Evolutionary conservation across 2,113 vertebrate species (phyloP).

Genomic region (Dolichotis patagonum): DNA sequence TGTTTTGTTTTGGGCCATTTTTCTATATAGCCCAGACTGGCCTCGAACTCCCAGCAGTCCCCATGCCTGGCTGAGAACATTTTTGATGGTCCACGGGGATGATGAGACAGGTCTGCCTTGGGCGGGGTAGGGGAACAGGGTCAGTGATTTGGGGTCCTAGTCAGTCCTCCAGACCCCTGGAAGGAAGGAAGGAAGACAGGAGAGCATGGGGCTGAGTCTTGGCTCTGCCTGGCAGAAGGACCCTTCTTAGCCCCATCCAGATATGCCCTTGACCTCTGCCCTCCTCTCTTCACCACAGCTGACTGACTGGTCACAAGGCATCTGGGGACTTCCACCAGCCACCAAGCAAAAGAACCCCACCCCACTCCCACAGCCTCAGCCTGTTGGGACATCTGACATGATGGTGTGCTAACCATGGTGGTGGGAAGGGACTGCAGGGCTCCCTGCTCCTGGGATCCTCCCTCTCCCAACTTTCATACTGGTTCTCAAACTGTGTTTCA

Average conservation of each 20-base stretch:
- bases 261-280: background rate
- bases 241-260: background rate
- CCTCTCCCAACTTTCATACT: background rate
- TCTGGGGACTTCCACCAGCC: conserved; percentile 85
- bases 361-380: conserved; percentile 87
- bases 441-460: background rate
- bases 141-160: fast-evolving
- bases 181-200: background rate
- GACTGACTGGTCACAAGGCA: conserved; percentile 91
- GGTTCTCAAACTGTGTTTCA: background rate
- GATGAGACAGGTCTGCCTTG: background rate
- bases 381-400: conserved; percentile 88
- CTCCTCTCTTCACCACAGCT: conserved; percentile 80
- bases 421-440: conserved; percentile 85
- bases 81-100: background rate
- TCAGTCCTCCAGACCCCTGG: background rate
- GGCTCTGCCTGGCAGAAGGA: background rate
- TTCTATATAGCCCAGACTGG: background rate
- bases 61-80: background rate
- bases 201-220: background rate
- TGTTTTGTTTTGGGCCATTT: background rate
- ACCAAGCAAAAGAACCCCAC: conserved; percentile 80
- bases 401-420: conserved; percentile 68
- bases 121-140: too few species aligned
- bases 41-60: background rate